Conservation (phyloP, 2,888 invertebrate species). For the Hetaerina titia region DNA sequence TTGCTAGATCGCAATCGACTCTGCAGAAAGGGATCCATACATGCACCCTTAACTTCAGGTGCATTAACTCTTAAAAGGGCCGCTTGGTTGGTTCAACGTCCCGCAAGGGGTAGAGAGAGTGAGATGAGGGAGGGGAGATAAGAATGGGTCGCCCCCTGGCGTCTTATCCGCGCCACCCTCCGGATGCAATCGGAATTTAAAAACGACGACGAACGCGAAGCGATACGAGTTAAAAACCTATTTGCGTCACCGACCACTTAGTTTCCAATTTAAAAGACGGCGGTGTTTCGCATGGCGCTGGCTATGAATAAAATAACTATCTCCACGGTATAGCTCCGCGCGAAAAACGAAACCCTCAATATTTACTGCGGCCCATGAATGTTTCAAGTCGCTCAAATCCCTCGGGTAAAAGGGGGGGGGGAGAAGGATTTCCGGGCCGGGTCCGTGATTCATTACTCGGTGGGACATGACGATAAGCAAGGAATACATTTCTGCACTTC, state of each 20-base stretch:
- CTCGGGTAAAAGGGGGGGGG: background rate
- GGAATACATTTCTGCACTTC: background rate
- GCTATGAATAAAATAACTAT: conserved; percentile 10
- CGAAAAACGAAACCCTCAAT: background rate
- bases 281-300: background rate
- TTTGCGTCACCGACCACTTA: background rate
- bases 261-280: background rate
- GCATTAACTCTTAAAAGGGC: background rate
- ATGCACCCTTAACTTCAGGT: too few species aligned
- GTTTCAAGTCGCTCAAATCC: background rate
- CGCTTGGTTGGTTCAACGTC: background rate
- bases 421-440: background rate
- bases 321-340: background rate
- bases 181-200: background rate
- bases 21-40: too few species aligned
- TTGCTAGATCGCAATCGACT: too few species aligned
- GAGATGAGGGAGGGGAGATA: background rate
- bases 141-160: background rate
- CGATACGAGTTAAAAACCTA: background rate
- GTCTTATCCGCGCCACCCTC: background rate
- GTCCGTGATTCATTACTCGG: background rate
- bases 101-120: background rate
- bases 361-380: conserved; percentile 23
- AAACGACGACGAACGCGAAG: background rate
- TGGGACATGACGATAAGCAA: background rate